Percentiles rank a stretch among this genome's conserved stretches.
These are phyloP conservation scores for Hippocampus abdominalis DNA, from an alignment of 2,113 vertebrate species.

Conservation along the genomic window DNA sequence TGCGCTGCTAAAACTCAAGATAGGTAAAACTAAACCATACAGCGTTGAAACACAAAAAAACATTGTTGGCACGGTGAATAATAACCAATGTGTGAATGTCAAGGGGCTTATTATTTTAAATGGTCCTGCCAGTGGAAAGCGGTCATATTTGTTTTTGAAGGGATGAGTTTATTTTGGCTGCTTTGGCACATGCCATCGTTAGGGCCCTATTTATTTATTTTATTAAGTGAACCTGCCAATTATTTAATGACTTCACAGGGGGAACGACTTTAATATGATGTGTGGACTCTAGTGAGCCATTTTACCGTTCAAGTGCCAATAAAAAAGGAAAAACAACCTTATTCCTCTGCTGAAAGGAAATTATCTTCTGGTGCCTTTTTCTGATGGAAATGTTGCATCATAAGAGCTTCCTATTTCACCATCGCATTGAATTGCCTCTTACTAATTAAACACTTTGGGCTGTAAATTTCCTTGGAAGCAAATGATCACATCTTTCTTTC, in stretches of 20 bases:
- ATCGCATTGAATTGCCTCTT: not conserved
- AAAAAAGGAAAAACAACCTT: not conserved
- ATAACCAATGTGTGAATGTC: not conserved
- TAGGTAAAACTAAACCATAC: not conserved
- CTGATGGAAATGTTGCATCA: not conserved
- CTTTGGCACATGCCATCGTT: not conserved
- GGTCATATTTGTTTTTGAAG: not conserved
- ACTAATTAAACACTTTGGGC: not conserved
- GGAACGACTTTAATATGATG: constrained; percentile 6
- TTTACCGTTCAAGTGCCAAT: constrained; percentile 17
- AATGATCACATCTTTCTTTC: not conserved
- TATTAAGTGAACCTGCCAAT: not conserved
- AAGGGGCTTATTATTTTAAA: not conserved
- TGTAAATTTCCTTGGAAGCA: not conserved
- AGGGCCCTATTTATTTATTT: not conserved
- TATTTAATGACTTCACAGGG: constrained; percentile 18
- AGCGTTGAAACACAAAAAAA: not conserved
- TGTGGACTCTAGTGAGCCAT: constrained; percentile 1
- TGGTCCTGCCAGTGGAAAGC: not conserved
- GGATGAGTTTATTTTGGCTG: not conserved
- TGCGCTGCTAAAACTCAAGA: not conserved
- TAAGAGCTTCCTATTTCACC: not conserved
- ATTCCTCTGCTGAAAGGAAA: constrained; percentile 7
- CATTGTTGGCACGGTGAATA: not conserved
- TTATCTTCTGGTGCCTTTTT: not conserved